These are phyloP conservation scores for Phengaris arion DNA, from an alignment of 2,888 invertebrate species.

Conservation along the genomic window DNA sequence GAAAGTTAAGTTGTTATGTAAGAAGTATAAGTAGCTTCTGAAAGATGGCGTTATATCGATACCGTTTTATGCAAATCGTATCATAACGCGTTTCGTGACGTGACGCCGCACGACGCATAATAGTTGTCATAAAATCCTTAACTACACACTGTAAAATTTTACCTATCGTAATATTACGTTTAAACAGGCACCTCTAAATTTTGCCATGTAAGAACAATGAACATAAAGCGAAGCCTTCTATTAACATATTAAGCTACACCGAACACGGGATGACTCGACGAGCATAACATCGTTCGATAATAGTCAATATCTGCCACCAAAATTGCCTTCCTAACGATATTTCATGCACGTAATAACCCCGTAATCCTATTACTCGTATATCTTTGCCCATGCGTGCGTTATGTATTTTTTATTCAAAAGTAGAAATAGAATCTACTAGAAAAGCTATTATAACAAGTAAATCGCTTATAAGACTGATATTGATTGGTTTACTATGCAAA, in stretches of 20 bases:
- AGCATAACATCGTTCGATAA: slow-evolving; percentile 59
- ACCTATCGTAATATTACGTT: not conserved
- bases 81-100: too few species aligned
- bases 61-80: too few species aligned
- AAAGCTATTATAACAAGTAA: not conserved
- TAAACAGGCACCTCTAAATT: not conserved
- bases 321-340: slow-evolving; percentile 77
- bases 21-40: too few species aligned
- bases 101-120: too few species aligned
- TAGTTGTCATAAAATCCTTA: not conserved
- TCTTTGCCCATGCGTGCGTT: slow-evolving; percentile 56
- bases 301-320: slow-evolving; percentile 76
- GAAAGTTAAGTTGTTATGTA: too few species aligned
- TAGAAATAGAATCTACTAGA: not conserved
- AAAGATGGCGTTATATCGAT: too few species aligned
- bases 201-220: not conserved
- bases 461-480: not conserved
- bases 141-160: not conserved
- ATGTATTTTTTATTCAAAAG: slow-evolving; percentile 41
- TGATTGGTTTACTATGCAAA: too few species aligned
- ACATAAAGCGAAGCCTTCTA: not conserved
- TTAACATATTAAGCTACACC: slow-evolving; percentile 37
- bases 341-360: slow-evolving; percentile 74
- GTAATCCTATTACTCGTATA: slow-evolving; percentile 69
- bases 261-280: slow-evolving; percentile 49